A percentile compares a stretch with the other conserved stretches of the same genome.
Conservation (phyloP, 2,113 vertebrate genomes). For the Proteles cristata region DNA sequence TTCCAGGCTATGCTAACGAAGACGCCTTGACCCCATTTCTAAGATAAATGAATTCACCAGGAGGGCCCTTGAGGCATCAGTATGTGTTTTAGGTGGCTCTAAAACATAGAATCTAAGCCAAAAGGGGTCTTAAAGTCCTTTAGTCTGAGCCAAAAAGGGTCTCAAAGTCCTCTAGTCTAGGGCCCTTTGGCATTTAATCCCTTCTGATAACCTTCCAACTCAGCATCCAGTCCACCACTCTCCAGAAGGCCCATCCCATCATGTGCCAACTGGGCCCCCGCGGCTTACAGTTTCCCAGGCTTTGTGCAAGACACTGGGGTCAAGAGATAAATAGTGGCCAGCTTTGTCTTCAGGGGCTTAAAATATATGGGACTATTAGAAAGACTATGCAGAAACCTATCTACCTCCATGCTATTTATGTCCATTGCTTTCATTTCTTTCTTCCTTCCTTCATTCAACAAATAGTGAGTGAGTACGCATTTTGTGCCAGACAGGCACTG, state of each 20-base stretch:
- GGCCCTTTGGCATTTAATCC: background rate
- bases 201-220: background rate
- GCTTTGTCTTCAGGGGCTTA: background rate
- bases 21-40: background rate
- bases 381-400: background rate
- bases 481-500: background rate
- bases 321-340: background rate
- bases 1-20: background rate
- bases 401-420: background rate
- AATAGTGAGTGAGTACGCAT: background rate
- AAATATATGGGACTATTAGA: background rate
- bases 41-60: background rate
- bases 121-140: background rate
- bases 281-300: background rate
- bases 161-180: background rate
- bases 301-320: background rate
- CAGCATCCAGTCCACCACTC: background rate
- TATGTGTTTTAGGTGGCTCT: background rate
- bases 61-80: background rate
- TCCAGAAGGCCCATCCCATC: background rate
- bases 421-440: background rate
- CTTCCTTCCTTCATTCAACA: background rate
- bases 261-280: background rate
- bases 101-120: background rate
- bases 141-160: background rate